Evolutionary conservation across 2,797 vertebrate species (phyloP), one percentile per base, ranked within the genome.

Genomic region (Pseudomugil tenellus): DNA sequence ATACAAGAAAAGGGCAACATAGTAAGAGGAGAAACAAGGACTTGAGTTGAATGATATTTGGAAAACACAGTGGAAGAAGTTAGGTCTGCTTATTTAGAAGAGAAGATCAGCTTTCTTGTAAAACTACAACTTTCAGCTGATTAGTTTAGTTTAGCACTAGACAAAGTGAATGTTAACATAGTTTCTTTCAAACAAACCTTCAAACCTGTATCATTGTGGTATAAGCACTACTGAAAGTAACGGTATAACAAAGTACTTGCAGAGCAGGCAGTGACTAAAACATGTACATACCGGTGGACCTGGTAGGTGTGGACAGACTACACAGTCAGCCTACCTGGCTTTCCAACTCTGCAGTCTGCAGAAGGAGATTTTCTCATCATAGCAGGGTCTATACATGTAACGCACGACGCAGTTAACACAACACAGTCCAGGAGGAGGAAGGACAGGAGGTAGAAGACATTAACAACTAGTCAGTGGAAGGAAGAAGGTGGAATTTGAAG

Each of bases 351-450:
- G 91, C 87, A 80, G 85, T 93, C 92, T 92, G 91, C 89, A 90
- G 89, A 91, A 86, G 91, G 84, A 84, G 92, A 84, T 81, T 94
- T 94, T 94, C 92, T 94, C 94, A 91, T 91, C 85, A 92, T 72
- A 91, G 76, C 82, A 70, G 92, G 86, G 87, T 94, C 94, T 95
- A 91, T 41, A 83, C 79, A 84, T 51, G 21, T 60, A 69, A 87
- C 55, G 55, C 51, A 85, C 72, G 72, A 67, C 41, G 82, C 52
- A 35, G 79, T 72, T 34, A 76, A 88, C 51, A 84, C 69, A 73
- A 74, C 71, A 80, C 55, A 66, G 79, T 60, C 59, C 66, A 46
- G 88, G 79, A 81, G 81, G 68, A 85, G 85, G 78, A 21, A 77
- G 76, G 75, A 86, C 77, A 86, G 81, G 69, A 80, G 63, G 76